Evolutionary conservation across 2,888 invertebrate species (phyloP), one percentile per base, ranked within the genome.

Genomic region (Andrena marginata): DNA sequence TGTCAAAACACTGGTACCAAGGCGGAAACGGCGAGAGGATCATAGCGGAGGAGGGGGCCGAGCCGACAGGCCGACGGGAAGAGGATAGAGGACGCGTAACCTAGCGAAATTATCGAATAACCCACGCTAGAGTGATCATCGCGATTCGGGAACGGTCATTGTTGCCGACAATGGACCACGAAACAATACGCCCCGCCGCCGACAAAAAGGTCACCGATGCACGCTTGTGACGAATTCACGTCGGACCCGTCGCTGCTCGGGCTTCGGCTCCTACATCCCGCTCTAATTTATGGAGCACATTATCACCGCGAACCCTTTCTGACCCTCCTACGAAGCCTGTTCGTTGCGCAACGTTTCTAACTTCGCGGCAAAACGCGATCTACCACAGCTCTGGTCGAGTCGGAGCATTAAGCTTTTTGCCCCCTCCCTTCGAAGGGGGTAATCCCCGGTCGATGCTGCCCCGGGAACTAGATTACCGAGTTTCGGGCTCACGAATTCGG

Each of bases 1-100:
- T 93, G 93, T 93, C 93, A 93, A 93, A 93, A 93, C 92, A 93
- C 90, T 90, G 90, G 92, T 92, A 89, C 60, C 83, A 84, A 83
- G 75, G 72, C 69, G 71, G 80, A 87, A 85, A 82, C 79, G 33
- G 62, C 71, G 77, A 83, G 63, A 42, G 23, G 64, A 67, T 54
- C 54, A 65, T 35, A 59, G 29, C 51, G 42, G 67, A 59, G 31
- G 42, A 56, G 26, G 26, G n/a, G 63, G 54, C 54, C 54, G 54
- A 35, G 48, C 29, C 29, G 8, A 29, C 29, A 69, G 33, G 7
- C 42, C n/a, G 51, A 75, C 35, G 54, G 29, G 69, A 54, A 64
- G 35, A 42, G 10, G 33, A 33, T 2, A 29, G 54, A 51, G 63
- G 23, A 69, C 59, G 76, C 68, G 85, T 80, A 84, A 13, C 75